Base-by-base conservation (phyloP, 2,797 vertebrate species). In the Esox masquinongy region DNA sequence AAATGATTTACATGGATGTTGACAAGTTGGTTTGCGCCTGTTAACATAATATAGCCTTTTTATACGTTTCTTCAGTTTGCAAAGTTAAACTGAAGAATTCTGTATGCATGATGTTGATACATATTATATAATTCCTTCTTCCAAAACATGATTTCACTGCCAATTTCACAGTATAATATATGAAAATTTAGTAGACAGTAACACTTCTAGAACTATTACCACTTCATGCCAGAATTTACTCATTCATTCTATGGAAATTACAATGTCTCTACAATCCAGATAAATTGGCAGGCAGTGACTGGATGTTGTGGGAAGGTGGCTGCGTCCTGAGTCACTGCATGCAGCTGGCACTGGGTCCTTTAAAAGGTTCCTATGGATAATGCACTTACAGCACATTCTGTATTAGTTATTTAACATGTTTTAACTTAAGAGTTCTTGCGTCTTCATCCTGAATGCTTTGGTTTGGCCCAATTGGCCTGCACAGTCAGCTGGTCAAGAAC, bases 401-500 rank as follows among this genome's bases (percentile, higher is more conserved):
- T 22, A 59, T 22, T 22, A 9, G 53, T 59, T 59, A 59, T 59
- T 59, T 59, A 8, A n/a, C 7, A 9, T 3, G n/a, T 22, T 56
- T 56, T 56, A 56, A n/a, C 17, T 56, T 5, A 43, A 2, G 53
- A 56, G 19, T 7, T 22, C 9, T 59, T 59, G 16, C n/a, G 9
- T 22, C n/a, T 59, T 24, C 53, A 59, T 59, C 53, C 17, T 7
- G 5, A 15, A 5, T 51, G 61, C 68, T 39, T 31, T 31, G 29
- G 26, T 15, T 31, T 66, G 29, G 53, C 53, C 53, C 86, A 90
- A 84, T 89, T 87, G 90, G 73, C 83, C 82, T 84, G 83, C 87
- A 86, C 50, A 86, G 80, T 82, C 70, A 77, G 85, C 86, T 79
- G 86, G 88, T 87, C 87, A 84, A 85, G 89, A 86, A 88, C 91